These are phyloP conservation scores for Diogma glabrata DNA, from an alignment of 2,888 invertebrate genomes.

Conservation along the genomic window DNA sequence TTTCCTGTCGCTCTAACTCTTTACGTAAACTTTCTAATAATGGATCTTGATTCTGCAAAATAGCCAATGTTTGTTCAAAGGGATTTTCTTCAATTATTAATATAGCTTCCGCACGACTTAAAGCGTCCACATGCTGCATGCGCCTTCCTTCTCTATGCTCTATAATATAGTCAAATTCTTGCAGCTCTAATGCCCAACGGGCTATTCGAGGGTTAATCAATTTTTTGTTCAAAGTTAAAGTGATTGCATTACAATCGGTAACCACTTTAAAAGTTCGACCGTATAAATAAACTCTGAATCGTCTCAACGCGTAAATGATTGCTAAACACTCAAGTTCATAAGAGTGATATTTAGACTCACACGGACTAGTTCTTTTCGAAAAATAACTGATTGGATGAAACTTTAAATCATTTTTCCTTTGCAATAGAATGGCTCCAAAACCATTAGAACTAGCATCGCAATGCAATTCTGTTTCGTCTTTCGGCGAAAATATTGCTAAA, in stretches of 20 bases:
- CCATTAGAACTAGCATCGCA: conserved; percentile 14
- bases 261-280: conserved; percentile 14
- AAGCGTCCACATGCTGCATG: conserved; percentile 14
- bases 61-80: conserved; percentile 15
- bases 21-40: neutral
- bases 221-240: no score
- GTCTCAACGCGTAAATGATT: conserved; percentile 12
- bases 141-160: conserved; percentile 13
- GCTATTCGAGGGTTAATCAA: no score
- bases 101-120: conserved; percentile 11
- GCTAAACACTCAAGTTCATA: conserved; percentile 17
- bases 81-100: conserved; percentile 14
- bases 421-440: neutral
- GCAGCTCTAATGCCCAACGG: no score
- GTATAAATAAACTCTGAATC: conserved; percentile 15
- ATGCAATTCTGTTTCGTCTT: conserved; percentile 16
- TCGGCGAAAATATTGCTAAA: conserved; percentile 22
- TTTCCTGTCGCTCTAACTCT: conserved; percentile 9
- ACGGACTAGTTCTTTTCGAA: no score
- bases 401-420: neutral
- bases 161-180: no score
- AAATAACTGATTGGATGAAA: no score
- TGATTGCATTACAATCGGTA: conserved; percentile 10
- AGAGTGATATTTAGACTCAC: no score
- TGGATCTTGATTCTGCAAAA: conserved; percentile 11